Conservation (phyloP, 2,888 invertebrate genomes). For the Cordilura impudica region DNA sequence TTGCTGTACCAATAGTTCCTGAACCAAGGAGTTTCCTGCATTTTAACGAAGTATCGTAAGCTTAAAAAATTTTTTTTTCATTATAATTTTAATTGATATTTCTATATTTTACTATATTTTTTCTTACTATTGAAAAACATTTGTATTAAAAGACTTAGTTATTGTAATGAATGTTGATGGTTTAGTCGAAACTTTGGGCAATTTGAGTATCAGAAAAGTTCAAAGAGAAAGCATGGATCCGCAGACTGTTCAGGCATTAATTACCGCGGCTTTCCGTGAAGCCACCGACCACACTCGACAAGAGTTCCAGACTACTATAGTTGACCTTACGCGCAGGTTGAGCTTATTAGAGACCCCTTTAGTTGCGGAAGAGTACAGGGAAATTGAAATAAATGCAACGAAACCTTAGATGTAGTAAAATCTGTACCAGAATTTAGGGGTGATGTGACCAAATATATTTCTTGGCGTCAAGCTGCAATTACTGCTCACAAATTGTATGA, state of each 20-base stretch:
- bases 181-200: too few species aligned
- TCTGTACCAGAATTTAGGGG: conserved; percentile 1
- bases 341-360: neutral
- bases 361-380: neutral
- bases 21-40: too few species aligned
- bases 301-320: neutral
- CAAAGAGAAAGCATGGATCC: neutral
- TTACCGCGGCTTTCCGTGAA: neutral
- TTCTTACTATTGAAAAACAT: too few species aligned
- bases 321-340: conserved; percentile 1
- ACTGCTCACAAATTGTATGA: conserved; percentile 12
- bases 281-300: conserved; percentile 10
- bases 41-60: too few species aligned
- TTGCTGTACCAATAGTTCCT: too few species aligned
- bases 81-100: too few species aligned
- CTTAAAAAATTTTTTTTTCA: too few species aligned
- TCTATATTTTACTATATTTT: too few species aligned
- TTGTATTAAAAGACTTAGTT: too few species aligned
- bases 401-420: neutral
- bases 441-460: neutral
- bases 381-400: neutral
- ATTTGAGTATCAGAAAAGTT: neutral
- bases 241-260: neutral
- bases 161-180: too few species aligned
- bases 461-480: conserved; percentile 21